Percentiles rank a stretch among this genome's conserved stretches.
Evolutionary conservation across 2,113 vertebrate genomes (phyloP).

Genomic region (Damaliscus lunatus): DNA sequence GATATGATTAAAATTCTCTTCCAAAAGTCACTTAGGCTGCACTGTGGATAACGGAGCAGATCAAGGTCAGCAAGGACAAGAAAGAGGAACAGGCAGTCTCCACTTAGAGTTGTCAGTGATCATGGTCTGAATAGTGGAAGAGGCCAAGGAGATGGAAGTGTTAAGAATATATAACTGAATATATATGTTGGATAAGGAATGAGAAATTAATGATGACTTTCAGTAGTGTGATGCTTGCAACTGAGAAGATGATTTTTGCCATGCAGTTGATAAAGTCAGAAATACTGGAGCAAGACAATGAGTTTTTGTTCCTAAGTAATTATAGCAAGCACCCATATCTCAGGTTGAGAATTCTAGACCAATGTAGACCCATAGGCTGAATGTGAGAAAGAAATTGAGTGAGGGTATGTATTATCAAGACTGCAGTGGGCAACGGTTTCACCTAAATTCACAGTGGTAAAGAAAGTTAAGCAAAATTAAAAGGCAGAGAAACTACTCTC

Average conservation of each 20-base stretch:
- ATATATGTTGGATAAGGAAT: not conserved
- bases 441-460: not conserved
- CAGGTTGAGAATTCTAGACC: not conserved
- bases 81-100: not conserved
- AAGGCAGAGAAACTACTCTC: not conserved
- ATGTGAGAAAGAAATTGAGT: not conserved
- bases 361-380: not conserved
- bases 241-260: not conserved
- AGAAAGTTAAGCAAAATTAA: not conserved
- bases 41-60: not conserved
- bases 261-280: not conserved
- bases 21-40: not conserved
- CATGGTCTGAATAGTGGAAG: not conserved
- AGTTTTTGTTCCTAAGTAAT: not conserved
- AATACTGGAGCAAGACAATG: not conserved
- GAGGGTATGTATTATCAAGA: not conserved
- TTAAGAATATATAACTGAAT: not conserved
- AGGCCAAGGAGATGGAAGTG: not conserved
- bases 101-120: not conserved
- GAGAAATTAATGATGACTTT: not conserved
- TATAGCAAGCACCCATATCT: not conserved
- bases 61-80: rapidly evolving
- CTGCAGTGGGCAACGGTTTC: not conserved
- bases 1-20: not conserved
- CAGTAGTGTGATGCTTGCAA: not conserved